Evolutionary conservation across 2,888 invertebrate genomes (phyloP).

Genomic region (Lycia hirtaria): DNA sequence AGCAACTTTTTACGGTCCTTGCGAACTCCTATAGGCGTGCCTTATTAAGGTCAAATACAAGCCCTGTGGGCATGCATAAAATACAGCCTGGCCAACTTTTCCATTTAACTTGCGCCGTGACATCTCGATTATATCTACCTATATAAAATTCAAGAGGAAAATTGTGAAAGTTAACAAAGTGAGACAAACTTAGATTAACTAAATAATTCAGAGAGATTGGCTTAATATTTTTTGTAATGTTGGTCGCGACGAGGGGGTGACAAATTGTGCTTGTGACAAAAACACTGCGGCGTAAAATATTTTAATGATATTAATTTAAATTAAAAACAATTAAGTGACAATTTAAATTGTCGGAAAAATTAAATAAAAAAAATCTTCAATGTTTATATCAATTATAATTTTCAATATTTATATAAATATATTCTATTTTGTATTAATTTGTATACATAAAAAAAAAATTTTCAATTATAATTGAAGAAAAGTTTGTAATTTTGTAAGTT

Average conservation of each 20-base stretch:
- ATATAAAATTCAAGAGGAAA: constrained; percentile 50
- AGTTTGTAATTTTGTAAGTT: too few species aligned
- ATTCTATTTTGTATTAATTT: too few species aligned
- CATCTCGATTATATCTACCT: constrained; percentile 66
- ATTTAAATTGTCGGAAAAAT: too few species aligned
- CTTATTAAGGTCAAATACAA: constrained; percentile 56
- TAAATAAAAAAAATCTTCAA: neutral
- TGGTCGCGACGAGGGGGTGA: constrained; percentile 1
- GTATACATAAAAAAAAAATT: too few species aligned
- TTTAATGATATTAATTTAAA: too few species aligned
- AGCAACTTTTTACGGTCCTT: constrained; percentile 43
- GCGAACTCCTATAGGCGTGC: constrained; percentile 29
- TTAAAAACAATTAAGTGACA: too few species aligned
- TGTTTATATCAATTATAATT: neutral
- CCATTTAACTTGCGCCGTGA: constrained; percentile 76
- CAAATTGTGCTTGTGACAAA: neutral
- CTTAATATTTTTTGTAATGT: constrained; percentile 33
- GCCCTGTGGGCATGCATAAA: constrained; percentile 68
- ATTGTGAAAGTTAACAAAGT: constrained; percentile 53
- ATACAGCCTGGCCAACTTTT: constrained; percentile 70
- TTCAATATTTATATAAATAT: too few species aligned
- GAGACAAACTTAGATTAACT: constrained; percentile 57
- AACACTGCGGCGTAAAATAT: too few species aligned
- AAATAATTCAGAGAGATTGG: constrained; percentile 41
- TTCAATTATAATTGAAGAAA: too few species aligned